Base-by-base conservation (phyloP, 2,888 invertebrate genomes). In the Thymelicus sylvestris region DNA sequence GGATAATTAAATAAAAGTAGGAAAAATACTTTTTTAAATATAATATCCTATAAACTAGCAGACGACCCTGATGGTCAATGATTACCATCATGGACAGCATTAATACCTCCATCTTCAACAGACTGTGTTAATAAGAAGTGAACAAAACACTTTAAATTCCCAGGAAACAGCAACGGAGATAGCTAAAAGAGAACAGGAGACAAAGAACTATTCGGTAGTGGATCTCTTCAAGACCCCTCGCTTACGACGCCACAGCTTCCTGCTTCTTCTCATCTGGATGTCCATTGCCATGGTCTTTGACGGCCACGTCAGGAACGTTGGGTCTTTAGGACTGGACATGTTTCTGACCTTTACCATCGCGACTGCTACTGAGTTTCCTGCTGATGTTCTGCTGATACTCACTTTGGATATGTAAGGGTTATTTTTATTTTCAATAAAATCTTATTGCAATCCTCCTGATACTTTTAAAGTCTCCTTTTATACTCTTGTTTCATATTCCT, bases 291-390 rank as follows among this genome's bases (percentile, higher is more conserved):
- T 98, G 89, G 97, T 97, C 0, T 97, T 98, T 84, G 97, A 98
- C 82, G 97, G 97, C 0, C 98, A 98, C 83, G 97, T 98, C 15
- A 94, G 98, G 79, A 98, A 98, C 82, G 97, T 98, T 0, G 97
- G 97, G 4, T 96, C 97, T 10, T 88, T 98, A 50, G 97, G 97
- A 0, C 88, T 97, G 76, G 96, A 97, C 80, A 95, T 97, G 76
- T 98, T 97, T 83, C 85, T 97, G 68, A 97, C 97, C 0, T 98
- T 98, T 84, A 97, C 97, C 0, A 94, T 97, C 1, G 97, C 98
- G 0, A 96, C 96, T 0, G 96, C 96, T 0, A 97, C 97, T 0
- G 97, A 98, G 85, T 95, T 97, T 61, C 98, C 98, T 0, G 98
- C 97, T 0, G 98, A 97, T 83, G 94, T 97, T 0, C 90, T 97